Conservation (phyloP, 2,797 vertebrate genomes). For the Pseudochaenichthys georgianus region DNA sequence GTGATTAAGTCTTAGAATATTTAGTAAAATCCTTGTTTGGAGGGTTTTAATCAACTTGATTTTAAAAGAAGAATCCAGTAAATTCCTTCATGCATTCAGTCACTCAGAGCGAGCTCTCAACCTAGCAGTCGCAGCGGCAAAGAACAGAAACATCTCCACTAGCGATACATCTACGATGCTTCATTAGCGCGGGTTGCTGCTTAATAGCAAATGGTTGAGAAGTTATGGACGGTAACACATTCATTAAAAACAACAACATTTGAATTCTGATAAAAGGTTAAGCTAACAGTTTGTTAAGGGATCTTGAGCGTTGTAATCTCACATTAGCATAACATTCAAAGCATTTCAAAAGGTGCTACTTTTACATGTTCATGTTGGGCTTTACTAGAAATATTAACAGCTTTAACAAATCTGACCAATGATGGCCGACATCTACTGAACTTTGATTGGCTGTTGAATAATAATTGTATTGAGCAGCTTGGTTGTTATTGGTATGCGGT, state of each 20-base stretch:
- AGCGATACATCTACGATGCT: background rate
- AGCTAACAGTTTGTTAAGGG: background rate
- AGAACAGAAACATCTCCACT: background rate
- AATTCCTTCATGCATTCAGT: conserved; percentile 28
- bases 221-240: conserved; percentile 49
- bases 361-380: background rate
- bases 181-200: background rate
- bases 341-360: conserved; percentile 40
- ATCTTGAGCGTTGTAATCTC: conserved; percentile 30
- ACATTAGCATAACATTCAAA: conserved; percentile 44
- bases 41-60: background rate
- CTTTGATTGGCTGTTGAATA: background rate
- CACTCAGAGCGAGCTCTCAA: background rate
- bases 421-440: background rate
- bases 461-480: background rate
- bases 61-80: background rate
- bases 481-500: background rate
- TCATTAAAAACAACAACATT: background rate
- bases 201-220: background rate
- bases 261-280: background rate
- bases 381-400: background rate
- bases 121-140: conserved; percentile 24
- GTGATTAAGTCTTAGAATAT: background rate
- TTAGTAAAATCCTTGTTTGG: background rate
- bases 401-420: background rate